Conservation (phyloP, 1,140 invertebrate genomes). For the Choristoneura fumiferana region DNA sequence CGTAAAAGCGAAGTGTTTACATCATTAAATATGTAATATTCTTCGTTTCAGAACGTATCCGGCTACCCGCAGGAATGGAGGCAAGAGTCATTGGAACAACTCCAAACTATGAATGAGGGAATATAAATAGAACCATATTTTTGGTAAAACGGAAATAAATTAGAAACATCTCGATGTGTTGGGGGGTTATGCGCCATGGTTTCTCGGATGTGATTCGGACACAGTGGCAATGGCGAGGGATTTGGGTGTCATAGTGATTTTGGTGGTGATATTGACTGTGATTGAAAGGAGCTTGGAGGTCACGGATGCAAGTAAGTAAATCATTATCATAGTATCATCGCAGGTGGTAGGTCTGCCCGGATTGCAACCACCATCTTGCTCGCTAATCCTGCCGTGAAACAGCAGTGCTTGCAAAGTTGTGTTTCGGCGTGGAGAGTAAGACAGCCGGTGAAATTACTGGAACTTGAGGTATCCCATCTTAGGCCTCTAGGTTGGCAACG, state of each 20-base stretch:
- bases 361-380: too few relatives aligned
- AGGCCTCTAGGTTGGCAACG: too few relatives aligned
- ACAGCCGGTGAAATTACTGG: too few relatives aligned
- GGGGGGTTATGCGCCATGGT: conserved; percentile 13
- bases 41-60: conserved; percentile 54
- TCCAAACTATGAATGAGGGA: conserved; percentile 49
- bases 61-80: conserved; percentile 34
- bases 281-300: conserved; percentile 57
- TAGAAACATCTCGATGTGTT: conserved; percentile 23
- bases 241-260: conserved; percentile 43
- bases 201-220: neutral
- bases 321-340: too few relatives aligned
- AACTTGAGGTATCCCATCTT: too few relatives aligned
- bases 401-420: too few relatives aligned
- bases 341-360: too few relatives aligned
- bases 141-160: conserved; percentile 22
- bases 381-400: too few relatives aligned
- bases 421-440: too few relatives aligned
- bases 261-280: conserved; percentile 42
- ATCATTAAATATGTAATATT: conserved; percentile 49
- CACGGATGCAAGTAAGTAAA: conserved; percentile 58
- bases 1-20: conserved; percentile 38
- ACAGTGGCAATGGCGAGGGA: conserved; percentile 37
- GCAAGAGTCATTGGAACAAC: conserved; percentile 40
- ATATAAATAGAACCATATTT: conserved; percentile 50